Percentiles rank a stretch among this genome's conserved stretches.
These are phyloP conservation scores for Mus spretus DNA, from an alignment of 2,797 vertebrate genomes.

Conservation along the genomic window DNA sequence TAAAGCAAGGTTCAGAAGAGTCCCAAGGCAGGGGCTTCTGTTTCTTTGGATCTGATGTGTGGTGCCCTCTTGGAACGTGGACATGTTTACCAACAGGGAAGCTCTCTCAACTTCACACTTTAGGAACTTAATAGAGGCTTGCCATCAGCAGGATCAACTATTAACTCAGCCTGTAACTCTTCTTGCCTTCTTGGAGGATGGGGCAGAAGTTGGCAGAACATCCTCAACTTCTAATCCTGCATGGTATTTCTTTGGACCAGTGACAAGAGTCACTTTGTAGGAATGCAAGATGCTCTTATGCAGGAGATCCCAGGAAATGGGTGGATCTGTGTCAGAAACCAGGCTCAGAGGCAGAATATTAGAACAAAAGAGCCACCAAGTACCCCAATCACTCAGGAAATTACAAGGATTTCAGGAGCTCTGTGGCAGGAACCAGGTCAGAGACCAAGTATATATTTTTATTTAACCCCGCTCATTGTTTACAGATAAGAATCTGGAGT, in stretches of 20 bases:
- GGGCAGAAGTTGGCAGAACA: background rate
- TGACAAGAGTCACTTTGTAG: background rate
- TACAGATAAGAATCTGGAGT: background rate
- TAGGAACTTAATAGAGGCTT: background rate
- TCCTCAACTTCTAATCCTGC: background rate
- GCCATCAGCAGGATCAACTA: background rate
- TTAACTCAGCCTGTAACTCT: background rate
- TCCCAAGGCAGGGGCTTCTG: background rate
- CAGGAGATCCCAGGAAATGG: constrained; percentile 30
- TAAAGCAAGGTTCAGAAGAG: background rate
- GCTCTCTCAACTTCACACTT: background rate
- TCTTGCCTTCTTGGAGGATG: background rate
- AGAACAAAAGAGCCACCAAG: background rate
- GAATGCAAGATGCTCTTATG: background rate
- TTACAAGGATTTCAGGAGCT: constrained; percentile 16
- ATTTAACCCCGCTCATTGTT: background rate
- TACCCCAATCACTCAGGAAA: constrained; percentile 19
- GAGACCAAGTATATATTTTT: background rate
- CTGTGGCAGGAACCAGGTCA: background rate
- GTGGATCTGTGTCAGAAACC: background rate
- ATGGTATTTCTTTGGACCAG: background rate
- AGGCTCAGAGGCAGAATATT: constrained; percentile 30
- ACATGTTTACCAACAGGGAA: background rate
- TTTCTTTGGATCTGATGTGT: background rate
- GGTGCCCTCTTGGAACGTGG: no score